Evolutionary conservation across 2,113 vertebrate genomes (phyloP).

Genomic region (Holacanthus passer): DNA sequence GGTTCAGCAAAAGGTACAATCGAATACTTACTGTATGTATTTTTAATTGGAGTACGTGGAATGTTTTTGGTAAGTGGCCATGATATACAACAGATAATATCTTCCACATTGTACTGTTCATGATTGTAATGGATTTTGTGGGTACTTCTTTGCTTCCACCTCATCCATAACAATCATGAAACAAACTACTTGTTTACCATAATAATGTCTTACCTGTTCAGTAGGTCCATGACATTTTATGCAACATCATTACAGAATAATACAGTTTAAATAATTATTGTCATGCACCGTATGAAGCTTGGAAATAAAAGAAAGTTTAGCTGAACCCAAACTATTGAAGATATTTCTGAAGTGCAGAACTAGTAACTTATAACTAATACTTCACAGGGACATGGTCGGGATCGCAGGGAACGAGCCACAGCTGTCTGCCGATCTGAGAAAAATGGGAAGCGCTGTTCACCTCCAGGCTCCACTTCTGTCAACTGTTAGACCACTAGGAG

Average conservation of each 20-base stretch:
- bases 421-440: slow-evolving; percentile 64
- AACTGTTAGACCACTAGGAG: slow-evolving; percentile 76
- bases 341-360: background rate
- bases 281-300: background rate
- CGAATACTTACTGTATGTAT: too few species aligned
- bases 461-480: slow-evolving; percentile 67
- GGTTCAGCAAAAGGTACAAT: too few species aligned
- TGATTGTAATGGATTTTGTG: too few species aligned
- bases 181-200: background rate
- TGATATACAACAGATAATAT: background rate
- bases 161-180: background rate
- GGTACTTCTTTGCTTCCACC: background rate
- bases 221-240: background rate
- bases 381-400: background rate
- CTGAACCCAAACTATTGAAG: background rate
- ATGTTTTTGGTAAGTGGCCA: background rate
- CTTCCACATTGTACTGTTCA: background rate
- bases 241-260: background rate
- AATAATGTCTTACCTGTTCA: background rate
- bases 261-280: background rate
- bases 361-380: background rate
- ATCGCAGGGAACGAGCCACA: slow-evolving; percentile 16
- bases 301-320: background rate
- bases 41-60: background rate
- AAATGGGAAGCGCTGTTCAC: slow-evolving; percentile 60